phyloP scores from a whole-genome alignment of 2,113 vertebrate genomes.

The Peromyscus polionotus region DNA sequence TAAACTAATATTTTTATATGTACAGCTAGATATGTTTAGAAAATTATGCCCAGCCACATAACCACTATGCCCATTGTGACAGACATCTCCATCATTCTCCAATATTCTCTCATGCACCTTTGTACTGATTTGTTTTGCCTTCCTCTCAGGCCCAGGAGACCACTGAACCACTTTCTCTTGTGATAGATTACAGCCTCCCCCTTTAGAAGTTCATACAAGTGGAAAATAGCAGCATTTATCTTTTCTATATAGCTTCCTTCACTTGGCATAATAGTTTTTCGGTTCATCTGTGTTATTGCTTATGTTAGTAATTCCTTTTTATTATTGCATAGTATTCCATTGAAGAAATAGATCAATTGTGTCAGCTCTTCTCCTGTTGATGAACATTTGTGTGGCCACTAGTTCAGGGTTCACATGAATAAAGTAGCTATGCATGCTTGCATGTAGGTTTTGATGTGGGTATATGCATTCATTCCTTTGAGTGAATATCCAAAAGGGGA shows the following conservation, averaged over 20 bases:
- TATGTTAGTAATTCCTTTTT: neutral
- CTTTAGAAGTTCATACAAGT: neutral
- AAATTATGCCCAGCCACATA: neutral
- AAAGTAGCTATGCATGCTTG: neutral
- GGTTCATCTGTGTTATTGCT: neutral
- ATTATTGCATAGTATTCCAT: neutral
- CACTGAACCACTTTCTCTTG: neutral
- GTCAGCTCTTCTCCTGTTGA: neutral
- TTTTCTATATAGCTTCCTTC: neutral
- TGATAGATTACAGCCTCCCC: neutral
- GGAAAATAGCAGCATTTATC: neutral
- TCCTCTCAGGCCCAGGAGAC: neutral
- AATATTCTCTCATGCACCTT: neutral
- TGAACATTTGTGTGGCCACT: neutral
- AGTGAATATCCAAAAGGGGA: neutral
- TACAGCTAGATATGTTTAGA: slow-evolving; percentile 9
- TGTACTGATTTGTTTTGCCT: neutral
- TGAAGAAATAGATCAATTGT: neutral
- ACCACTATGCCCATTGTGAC: neutral
- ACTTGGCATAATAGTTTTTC: neutral
- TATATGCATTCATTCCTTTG: neutral
- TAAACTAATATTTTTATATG: neutral
- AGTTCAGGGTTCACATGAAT: neutral
- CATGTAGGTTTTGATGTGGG: neutral
- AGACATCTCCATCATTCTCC: neutral